These are phyloP conservation scores for Pygoscelis antarcticus DNA, from an alignment of 2,113 vertebrate genomes.

Conservation along the genomic window DNA sequence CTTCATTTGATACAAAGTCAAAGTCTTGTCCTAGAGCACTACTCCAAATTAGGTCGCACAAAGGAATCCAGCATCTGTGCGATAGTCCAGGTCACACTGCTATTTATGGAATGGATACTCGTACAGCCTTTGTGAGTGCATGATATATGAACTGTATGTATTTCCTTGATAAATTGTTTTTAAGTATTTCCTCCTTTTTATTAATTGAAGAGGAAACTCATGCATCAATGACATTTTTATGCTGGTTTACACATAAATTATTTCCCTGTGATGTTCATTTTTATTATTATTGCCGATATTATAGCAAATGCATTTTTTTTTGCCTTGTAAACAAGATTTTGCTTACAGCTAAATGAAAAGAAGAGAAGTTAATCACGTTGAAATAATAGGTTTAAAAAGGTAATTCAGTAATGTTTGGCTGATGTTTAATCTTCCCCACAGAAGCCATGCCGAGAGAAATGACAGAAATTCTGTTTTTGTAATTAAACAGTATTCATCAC, in stretches of 20 bases:
- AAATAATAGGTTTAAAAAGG: conserved; percentile 87
- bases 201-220: conserved; percentile 96
- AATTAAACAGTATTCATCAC: conserved; percentile 84
- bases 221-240: conserved; percentile 95
- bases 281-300: conserved; percentile 85
- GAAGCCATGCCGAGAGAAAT: conserved; percentile 72
- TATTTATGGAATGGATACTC: conserved; percentile 87
- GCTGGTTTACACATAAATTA: conserved; percentile 94
- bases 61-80: conserved; percentile 67
- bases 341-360: conserved; percentile 83
- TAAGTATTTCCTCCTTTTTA: conserved; percentile 98
- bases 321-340: conserved; percentile 84
- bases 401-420: conserved; percentile 81
- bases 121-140: conserved; percentile 85
- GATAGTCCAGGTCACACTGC: conserved; percentile 71
- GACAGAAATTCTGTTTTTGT: conserved; percentile 80
- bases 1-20: background rate
- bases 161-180: conserved; percentile 94
- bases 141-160: conserved; percentile 94
- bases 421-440: conserved; percentile 82
- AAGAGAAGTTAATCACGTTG: conserved; percentile 83
- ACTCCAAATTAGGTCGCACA: conserved; percentile 51
- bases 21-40: conserved; percentile 17
- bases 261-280: conserved; percentile 82
- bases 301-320: conserved; percentile 78